Base-by-base conservation (phyloP, 1,140 invertebrate genomes). In the Cataglyphis hispanica region DNA sequence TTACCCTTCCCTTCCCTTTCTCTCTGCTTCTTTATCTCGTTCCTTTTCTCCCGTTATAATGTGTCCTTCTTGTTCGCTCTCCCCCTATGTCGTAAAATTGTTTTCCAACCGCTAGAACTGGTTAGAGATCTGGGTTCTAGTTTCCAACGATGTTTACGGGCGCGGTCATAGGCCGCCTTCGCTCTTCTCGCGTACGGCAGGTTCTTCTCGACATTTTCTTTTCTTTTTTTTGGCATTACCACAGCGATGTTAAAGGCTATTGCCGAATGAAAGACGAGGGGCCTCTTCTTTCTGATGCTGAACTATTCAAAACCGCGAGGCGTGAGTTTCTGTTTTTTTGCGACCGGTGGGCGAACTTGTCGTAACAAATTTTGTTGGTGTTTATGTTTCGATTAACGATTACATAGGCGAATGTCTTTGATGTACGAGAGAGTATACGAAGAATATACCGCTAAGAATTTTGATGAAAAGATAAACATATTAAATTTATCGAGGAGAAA, bases 111-210 rank as follows among this genome's bases (percentile, higher is more conserved):
- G 83, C 66, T 80, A 43, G 87, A 94, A 94, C 94, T 93, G 94
- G 94, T 94, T 94, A 61, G 63, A 91, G 92, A 92, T 92, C 93
- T 90, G 91, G 90, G 93, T 92, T 94, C 93, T 94, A 92, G 93
- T 94, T 93, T 94, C 91, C 92, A 91, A 87, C 87, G 93, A 94
- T 94, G 92, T 94, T 93, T 94, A 93, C 92, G 13, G 4, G 88
- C 86, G 88, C 92, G 93, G 93, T 94, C 94, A 94, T 93, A 93
- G 93, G 93, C 93, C 92, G 93, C 90, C 93, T 93, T 93, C 86
- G 91, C 91, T 88, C 87, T 84, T 77, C 87, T 84, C 19, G 69
- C 40, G 56, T 72, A 43, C 34, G 34, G n/a, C 76, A 83, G 64
- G 66, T 85, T 76, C 72, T 27, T 76, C 1, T 7, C 70, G n/a